Evolutionary conservation across 2,888 invertebrate species (phyloP).

Genomic region (Tetanocera ferruginea): DNA sequence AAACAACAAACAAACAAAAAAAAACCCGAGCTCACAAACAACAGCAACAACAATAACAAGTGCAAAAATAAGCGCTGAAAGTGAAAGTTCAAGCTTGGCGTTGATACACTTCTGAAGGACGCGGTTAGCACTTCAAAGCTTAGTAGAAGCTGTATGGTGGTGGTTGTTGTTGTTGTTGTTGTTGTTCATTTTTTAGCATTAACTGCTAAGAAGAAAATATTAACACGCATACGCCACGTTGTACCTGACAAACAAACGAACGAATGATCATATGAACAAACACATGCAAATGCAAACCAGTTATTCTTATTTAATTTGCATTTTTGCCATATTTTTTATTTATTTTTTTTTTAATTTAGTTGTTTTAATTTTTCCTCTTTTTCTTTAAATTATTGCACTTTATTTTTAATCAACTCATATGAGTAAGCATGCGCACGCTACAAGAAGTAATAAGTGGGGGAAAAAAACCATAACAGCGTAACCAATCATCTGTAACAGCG

Average conservation of each 20-base stretch:
- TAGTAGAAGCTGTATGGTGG: not conserved
- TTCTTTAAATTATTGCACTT: not conserved
- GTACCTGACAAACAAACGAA: not conserved
- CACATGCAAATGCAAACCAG: constrained; percentile 38
- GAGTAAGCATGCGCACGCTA: not conserved
- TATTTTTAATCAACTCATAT: not conserved
- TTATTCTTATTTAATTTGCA: not conserved
- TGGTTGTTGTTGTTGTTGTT: not conserved
- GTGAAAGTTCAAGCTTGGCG: constrained; percentile 25
- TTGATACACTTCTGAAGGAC: constrained; percentile 25
- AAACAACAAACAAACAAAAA: not conserved
- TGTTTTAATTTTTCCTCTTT: not conserved
- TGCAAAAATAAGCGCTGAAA: constrained; percentile 6
- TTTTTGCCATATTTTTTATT: not conserved
- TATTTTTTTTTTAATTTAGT: not conserved
- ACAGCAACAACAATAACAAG: constrained; percentile 25
- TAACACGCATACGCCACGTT: constrained; percentile 34
- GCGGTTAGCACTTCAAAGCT: not conserved
- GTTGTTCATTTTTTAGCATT: not conserved
- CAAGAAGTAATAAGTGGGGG: not conserved
- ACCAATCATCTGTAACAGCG: constrained; percentile 12
- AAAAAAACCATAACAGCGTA: not conserved
- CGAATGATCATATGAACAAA: not conserved
- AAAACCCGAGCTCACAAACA: not conserved
- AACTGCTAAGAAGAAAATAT: not conserved